phyloP scores from a whole-genome alignment of 2,888 invertebrate genomes.

The Gymnoscelis rufifasciata region DNA sequence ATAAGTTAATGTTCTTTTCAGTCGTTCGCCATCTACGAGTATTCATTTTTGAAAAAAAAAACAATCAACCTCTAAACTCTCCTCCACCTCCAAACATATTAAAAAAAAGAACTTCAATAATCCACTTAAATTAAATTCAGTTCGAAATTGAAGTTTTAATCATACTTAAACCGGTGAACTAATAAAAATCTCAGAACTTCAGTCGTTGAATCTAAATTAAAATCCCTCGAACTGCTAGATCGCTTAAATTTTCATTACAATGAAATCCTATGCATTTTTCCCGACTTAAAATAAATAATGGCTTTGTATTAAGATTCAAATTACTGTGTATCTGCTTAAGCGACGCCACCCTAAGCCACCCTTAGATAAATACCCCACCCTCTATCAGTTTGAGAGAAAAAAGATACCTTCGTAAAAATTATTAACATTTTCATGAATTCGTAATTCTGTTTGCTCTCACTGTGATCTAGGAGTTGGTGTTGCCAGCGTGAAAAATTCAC shows the following conservation, averaged over 20 bases:
- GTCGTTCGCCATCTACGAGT: too few relatives aligned
- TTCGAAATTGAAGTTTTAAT: constrained; percentile 22
- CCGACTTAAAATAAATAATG: constrained; percentile 69
- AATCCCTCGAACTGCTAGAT: constrained; percentile 33
- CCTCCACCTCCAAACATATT: too few relatives aligned
- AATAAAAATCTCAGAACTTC: constrained; percentile 30
- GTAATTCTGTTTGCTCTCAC: constrained; percentile 49
- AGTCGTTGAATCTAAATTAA: constrained; percentile 41
- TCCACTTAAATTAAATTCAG: constrained; percentile 18
- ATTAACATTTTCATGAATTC: constrained; percentile 66
- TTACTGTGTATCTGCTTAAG: constrained; percentile 65
- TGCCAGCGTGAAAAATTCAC: constrained; percentile 42
- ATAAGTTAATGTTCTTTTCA: too few relatives aligned
- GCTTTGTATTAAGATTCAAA: constrained; percentile 68
- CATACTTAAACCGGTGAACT: constrained; percentile 20
- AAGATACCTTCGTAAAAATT: constrained; percentile 54
- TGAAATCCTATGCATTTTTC: constrained; percentile 56
- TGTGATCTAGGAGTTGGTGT: constrained; percentile 40
- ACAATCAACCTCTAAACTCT: too few relatives aligned
- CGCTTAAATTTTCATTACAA: constrained; percentile 49
- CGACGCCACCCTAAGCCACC: constrained; percentile 36
- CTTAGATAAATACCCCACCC: constrained; percentile 56
- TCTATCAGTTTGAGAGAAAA: constrained; percentile 46
- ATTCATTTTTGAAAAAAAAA: too few relatives aligned
- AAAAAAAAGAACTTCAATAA: not conserved